Evolutionary conservation across 2,888 invertebrate genomes (phyloP), one percentile per base, ranked within the genome.

Genomic region (Nymphalis c-album): DNA sequence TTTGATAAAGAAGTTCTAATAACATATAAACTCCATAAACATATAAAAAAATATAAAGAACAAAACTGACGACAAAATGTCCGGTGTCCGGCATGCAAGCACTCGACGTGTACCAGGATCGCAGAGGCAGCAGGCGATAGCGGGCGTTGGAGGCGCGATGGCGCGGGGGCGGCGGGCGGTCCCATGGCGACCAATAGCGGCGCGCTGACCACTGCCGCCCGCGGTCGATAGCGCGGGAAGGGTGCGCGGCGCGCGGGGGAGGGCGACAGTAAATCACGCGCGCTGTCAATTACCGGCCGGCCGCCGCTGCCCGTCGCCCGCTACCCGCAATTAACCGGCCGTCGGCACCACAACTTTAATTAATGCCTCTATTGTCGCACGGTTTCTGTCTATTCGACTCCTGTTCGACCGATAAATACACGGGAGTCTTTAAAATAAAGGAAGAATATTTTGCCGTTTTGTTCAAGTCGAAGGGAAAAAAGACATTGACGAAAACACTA

Each of bases 161-260:
- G 71, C 61, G 60, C 63, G 46, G 61, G 59, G 67, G 69, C 69
- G 64, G 67, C 70, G 50, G 70, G 68, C 72, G 73, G 74, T 72
- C 68, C 72, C 71, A 64, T 73, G 74, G 67, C 74, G 76, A 64
- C 84, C 85, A 85, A 83, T 82, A 62, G 71, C 77, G 67, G 64
- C 74, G 78, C 78, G 73, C 77, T 77, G 79, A 74, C 82, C 81
- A 75, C 73, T 73, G 68, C 76, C 70, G 69, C 47, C 31, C 47
- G 20, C 48, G 51, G 45, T 8, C 64, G 51, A 35, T 31, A 60
- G 60, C 8, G 60, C 35, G 31, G 60, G 7, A 40, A 40, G 40
- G 8, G 17, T 16, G 47, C 26, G 46, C 13, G 59, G 60, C 45
- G 63, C 60, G 72, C 68, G 68, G 72, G 48, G 58, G 60, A 65